Evolutionary conservation across 2,113 vertebrate species (phyloP), one percentile per base, ranked within the genome.

Genomic region (Zosterops hypoxanthus): DNA sequence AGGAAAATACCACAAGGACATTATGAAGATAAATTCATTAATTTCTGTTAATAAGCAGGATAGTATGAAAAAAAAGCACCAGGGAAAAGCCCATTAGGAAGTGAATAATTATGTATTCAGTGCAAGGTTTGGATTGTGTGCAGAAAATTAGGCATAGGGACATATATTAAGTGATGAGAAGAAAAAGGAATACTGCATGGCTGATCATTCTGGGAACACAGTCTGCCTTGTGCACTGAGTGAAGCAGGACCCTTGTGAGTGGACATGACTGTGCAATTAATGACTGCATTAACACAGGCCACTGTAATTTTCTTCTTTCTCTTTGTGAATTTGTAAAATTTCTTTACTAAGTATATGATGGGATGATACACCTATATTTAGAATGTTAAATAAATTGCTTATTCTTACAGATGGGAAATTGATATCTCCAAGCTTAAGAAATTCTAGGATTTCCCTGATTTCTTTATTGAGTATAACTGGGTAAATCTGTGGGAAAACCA

Each of bases 11-110:
- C 75, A 77, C 50, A 61, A 89, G 55, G 94, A 85, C 75, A 69
- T 92, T 95, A 91, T 50, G 81, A 95, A 97, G 81, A 95, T 92
- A 96, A 94, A 95, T 95, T 92, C 53, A 92, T 95, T 95, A 94
- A 94, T 94, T 92, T 92, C 87, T 90, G 66, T 85, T 95, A 96
- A 94, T 95, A 96, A 94, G 57, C 70, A 82, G 29, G 42, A 85
- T 89, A 89, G 18, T 85, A 17, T 82, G 26, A 28, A 29, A 78
- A 88, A 94, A 90, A 89, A 71, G 4, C 91, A 94, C 73, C 23
- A 94, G 72, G 90, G 93, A 92, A 95, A 97, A 94, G 33, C 50
- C 55, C 50, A 82, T 87, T 95, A 95, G 66, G 75, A 95, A 94
- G 80, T 82, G 66, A 96, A 91, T 96, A 92, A 95, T 96, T 95